phyloP scores from a whole-genome alignment of 2,113 vertebrate genomes.

The Cynocephalus volans region DNA sequence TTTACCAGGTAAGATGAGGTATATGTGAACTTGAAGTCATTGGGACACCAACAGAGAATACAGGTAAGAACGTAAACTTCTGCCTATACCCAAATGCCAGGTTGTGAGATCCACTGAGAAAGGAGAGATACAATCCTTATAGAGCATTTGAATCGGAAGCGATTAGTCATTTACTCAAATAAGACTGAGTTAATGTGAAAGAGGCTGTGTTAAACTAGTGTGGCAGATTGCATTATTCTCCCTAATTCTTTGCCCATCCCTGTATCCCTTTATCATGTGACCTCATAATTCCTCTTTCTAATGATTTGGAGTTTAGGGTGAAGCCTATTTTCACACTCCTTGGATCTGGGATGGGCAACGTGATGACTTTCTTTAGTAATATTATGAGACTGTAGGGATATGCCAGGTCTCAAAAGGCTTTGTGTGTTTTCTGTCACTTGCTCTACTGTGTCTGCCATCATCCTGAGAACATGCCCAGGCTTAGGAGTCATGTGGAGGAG shows the following conservation, averaged over 20 bases:
- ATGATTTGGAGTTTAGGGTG: not conserved
- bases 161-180: not conserved
- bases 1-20: not conserved
- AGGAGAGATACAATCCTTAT: not conserved
- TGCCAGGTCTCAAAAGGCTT: too few species aligned
- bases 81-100: not conserved
- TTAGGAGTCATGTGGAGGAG: too few species aligned
- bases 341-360: not conserved
- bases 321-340: not conserved
- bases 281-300: slow-evolving; percentile 10
- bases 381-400: too few species aligned
- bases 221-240: not conserved
- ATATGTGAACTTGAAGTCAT: not conserved
- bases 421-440: too few species aligned
- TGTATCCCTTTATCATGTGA: not conserved
- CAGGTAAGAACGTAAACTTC: not conserved
- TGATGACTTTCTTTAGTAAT: slow-evolving; percentile 5
- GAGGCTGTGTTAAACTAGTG: not conserved
- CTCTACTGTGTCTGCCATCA: too few species aligned
- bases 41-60: not conserved
- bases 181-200: slow-evolving; percentile 35
- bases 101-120: not conserved
- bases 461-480: too few species aligned
- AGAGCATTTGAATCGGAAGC: not conserved
- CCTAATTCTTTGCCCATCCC: not conserved